Evolutionary conservation across 1,140 invertebrate species (phyloP), one percentile per base, ranked within the genome.

Genomic region (Drosophila tsacasi): DNA sequence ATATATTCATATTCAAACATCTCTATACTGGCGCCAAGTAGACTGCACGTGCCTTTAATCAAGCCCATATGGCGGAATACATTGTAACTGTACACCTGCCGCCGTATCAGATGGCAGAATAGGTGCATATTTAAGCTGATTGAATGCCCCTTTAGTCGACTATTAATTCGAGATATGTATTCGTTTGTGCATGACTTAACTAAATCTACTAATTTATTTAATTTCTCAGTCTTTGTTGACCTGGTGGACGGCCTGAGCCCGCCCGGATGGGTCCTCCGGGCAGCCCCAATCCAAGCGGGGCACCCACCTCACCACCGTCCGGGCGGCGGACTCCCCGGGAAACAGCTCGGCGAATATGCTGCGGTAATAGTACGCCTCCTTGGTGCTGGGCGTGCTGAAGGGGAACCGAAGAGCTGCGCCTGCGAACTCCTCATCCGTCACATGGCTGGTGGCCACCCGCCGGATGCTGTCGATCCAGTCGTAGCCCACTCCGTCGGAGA

Each of bases 361-460:
- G 25, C 97, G 95, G 92, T 98, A 99, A 92, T 98, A 98, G 79
- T 95, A 95, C 0, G 97, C 95, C 93, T 99, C 98, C 83, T 97
- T 97, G 0, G 97, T 97, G 55, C 94, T 95, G 7, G 98, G 97
- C 7, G 96, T 95, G 85, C 97, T 93, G 44, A 96, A 87, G 95
- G 95, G 59, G 94, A 94, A 93, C 94, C 97, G 61, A 93, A 94
- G 58, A 3, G 94, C 91, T 9, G 95, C 95, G 23, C 93, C 82
- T 27, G 93, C 82, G 23, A 95, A 91, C 55, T 96, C 95, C 15
- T 94, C 93, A 75, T 97, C 95, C 8, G 94, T 93, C 42, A 97
- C 94, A 86, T 95, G 94, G 50, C 95, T 93, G 37, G 96, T 95
- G 17, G 97, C 95, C 61, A 89, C 87, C 3, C 59, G 59, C 1